A percentile compares a stretch with the other conserved stretches of the same genome.
phyloP scores from a whole-genome alignment of 2,797 vertebrate genomes.

The Hemitrygon akajei region DNA sequence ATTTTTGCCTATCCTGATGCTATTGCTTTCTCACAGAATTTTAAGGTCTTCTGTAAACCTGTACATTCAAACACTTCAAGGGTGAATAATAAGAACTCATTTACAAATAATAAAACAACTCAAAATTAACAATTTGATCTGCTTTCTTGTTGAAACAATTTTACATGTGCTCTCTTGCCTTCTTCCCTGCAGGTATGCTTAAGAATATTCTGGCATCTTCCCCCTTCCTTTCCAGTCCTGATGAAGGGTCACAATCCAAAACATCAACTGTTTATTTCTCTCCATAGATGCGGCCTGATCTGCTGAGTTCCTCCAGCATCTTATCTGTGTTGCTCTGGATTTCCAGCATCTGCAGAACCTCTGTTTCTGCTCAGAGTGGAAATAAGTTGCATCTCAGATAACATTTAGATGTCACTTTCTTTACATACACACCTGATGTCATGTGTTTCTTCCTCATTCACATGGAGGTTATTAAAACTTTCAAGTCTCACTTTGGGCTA shows the following conservation, averaged over 20 bases:
- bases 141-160: neutral
- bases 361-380: neutral
- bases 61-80: neutral
- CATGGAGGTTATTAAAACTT: neutral
- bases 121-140: neutral
- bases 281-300: too few species aligned
- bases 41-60: neutral
- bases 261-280: too few species aligned
- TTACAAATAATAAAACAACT: neutral
- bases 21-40: neutral
- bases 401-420: neutral
- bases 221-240: too few species aligned
- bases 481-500: too few species aligned
- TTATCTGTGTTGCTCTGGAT: too few species aligned
- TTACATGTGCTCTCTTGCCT: neutral
- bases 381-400: neutral
- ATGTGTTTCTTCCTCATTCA: neutral
- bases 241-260: too few species aligned
- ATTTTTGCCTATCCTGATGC: neutral
- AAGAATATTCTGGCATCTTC: too few species aligned
- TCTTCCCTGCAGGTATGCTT: neutral
- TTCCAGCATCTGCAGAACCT: too few species aligned
- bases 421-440: neutral
- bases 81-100: neutral
- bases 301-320: too few species aligned